A percentile compares a stretch with the other conserved stretches of the same genome.
phyloP scores from a whole-genome alignment of 2,888 invertebrate genomes.

The Coelopa pilipes region DNA sequence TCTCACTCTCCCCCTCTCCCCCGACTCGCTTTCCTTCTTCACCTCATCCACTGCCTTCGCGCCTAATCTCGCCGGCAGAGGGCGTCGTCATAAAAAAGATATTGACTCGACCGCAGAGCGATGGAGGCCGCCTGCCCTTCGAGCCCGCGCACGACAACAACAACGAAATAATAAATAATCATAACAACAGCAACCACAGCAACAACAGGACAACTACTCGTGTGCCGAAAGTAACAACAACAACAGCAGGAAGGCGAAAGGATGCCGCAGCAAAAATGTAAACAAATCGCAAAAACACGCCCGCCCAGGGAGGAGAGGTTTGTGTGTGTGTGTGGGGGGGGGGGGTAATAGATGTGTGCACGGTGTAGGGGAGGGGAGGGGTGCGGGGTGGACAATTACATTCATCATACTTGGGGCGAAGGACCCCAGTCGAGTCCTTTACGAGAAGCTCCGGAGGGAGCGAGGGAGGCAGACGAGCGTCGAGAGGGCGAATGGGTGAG shows the following conservation, averaged over 20 bases:
- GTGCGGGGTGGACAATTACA: conserved; percentile 31
- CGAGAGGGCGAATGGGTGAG: too few species aligned
- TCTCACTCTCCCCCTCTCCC: too few species aligned
- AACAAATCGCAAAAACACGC: conserved; percentile 24
- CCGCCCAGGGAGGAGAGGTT: not conserved
- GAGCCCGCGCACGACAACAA: not conserved
- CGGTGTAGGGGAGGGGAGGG: not conserved
- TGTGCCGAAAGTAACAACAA: not conserved
- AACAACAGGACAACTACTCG: too few species aligned
- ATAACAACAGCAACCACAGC: conserved; percentile 16
- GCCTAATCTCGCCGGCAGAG: not conserved
- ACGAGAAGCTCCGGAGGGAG: conserved; percentile 6
- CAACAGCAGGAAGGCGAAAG: not conserved
- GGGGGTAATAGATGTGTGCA: not conserved
- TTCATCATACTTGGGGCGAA: conserved; percentile 41
- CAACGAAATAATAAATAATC: not conserved
- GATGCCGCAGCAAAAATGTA: conserved; percentile 18
- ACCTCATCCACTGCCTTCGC: too few species aligned
- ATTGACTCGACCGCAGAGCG: conserved; percentile 35
- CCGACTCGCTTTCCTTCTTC: too few species aligned
- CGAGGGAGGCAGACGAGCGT: not conserved
- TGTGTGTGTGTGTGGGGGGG: not conserved
- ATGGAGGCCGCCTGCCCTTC: not conserved
- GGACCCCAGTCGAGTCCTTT: conserved; percentile 4
- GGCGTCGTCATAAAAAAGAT: conserved; percentile 33